Evolutionary conservation across 2,888 invertebrate species (phyloP).

Genomic region (Apomyelois bistriatella): DNA sequence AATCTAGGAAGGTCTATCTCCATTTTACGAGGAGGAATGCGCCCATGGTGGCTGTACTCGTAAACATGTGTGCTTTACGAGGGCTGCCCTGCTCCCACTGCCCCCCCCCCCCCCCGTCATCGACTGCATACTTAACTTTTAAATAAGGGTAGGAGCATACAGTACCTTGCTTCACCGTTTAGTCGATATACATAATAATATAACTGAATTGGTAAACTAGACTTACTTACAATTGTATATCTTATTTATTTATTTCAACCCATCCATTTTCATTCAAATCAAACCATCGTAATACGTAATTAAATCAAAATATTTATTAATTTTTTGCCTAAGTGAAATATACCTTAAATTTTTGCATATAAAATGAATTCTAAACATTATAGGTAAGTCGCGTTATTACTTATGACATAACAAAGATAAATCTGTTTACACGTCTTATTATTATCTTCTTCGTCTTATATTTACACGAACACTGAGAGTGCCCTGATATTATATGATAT

Average conservation of each 20-base stretch:
- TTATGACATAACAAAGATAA: not conserved
- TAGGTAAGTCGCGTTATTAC: not conserved
- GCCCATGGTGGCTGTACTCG: not conserved
- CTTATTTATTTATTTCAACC: no score
- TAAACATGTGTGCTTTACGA: constrained; percentile 49
- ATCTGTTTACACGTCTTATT: not conserved
- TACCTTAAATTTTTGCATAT: no score
- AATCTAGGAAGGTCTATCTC: constrained; percentile 47
- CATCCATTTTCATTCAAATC: no score
- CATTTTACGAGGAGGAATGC: constrained; percentile 9
- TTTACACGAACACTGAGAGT: not conserved
- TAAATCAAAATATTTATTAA: no score
- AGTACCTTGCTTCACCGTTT: no score
- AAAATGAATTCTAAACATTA: no score
- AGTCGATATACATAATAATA: no score
- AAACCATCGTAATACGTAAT: no score
- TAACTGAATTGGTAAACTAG: no score
- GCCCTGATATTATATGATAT: constrained; percentile 18
- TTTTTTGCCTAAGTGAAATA: no score
- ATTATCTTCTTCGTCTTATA: no score
- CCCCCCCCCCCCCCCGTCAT: constrained; percentile 15
- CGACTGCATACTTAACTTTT: constrained; percentile 13
- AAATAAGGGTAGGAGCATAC: not conserved
- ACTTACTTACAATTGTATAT: no score
- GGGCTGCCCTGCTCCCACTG: constrained; percentile 22